Base-by-base conservation (phyloP, 1,140 invertebrate genomes). In the Chrysopa pallens region DNA sequence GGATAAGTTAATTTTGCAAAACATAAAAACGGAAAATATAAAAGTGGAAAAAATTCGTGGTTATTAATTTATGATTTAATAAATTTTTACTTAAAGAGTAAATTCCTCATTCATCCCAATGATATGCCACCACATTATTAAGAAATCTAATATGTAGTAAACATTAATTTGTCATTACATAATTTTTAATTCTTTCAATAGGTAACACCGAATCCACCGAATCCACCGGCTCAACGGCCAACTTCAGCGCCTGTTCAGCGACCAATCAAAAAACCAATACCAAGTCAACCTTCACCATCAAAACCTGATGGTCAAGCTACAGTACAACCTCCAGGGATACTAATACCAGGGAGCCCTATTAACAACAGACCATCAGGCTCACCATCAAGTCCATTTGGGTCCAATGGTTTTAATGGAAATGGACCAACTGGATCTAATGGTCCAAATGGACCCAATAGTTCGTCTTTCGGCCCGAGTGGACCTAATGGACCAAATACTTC, bases 181-280 rank as follows among this genome's bases (percentile, higher is more conserved):
- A 41, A 8, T 44, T 23, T 23, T 23, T 3, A 23, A 3, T 38
- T 12, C 13, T 14, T 39, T 36, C 43, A 41, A 44, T 38, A 39
- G 29, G 17, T 23, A 23, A 23, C 17, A 23, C 17, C 17, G 5
- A 38, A 4, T 47, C 50, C 17, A 23, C 17, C 17, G 5, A 38
- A 4, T 47, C 50, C 13, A 45, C 49, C 4, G 28, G 40, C 8
- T 6, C 44, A 43, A 29, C 11, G 8, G 28, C 11, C 9, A 27
- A 42, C 5, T 27, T 4, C 8, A 13, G 38, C 15, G 8, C n/a
- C 14, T 9, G 23, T 39, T 17, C 1, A 31, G 12, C 1, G 42
- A 17, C 37, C 9, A 23, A 15, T 36, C 6, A 51, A 52, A 56
- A 42, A 52, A 52, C 46, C 56, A 44, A 36, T 45, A 51, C 40